A percentile compares a stretch with the other conserved stretches of the same genome.
Evolutionary conservation across 2,797 vertebrate species (phyloP).

Genomic region (Halcyon chelicuti): DNA sequence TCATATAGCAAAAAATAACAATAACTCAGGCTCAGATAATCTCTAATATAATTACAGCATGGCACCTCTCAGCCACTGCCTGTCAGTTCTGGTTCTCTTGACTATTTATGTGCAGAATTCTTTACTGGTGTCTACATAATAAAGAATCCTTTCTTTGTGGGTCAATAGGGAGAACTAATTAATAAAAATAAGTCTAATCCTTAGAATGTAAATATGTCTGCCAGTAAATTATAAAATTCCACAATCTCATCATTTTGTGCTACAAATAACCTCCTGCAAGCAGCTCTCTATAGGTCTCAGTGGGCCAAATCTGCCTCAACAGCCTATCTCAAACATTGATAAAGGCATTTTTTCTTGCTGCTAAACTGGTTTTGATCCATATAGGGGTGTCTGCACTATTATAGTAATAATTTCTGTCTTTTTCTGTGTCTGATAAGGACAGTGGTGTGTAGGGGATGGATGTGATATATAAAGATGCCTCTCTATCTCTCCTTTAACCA

Average conservation of each 20-base stretch:
- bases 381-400: not conserved
- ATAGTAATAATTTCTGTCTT: not conserved
- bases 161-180: not conserved
- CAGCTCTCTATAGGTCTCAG: not conserved
- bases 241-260: not conserved
- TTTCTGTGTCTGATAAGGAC: not conserved
- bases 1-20: constrained; percentile 52
- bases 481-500: not conserved
- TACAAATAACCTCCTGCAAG: not conserved
- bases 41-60: not conserved
- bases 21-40: constrained; percentile 13
- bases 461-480: not conserved
- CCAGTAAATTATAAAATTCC: not conserved
- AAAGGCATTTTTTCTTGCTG: not conserved
- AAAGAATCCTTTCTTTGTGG: not conserved
- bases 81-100: not conserved
- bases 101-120: not conserved
- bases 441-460: not conserved
- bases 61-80: not conserved
- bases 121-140: not conserved
- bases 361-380: not conserved
- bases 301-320: not conserved
- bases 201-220: not conserved
- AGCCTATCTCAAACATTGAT: not conserved
- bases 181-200: not conserved